phyloP scores from a whole-genome alignment of 2,797 vertebrate genomes.

The Eutrigla gurnardus region DNA sequence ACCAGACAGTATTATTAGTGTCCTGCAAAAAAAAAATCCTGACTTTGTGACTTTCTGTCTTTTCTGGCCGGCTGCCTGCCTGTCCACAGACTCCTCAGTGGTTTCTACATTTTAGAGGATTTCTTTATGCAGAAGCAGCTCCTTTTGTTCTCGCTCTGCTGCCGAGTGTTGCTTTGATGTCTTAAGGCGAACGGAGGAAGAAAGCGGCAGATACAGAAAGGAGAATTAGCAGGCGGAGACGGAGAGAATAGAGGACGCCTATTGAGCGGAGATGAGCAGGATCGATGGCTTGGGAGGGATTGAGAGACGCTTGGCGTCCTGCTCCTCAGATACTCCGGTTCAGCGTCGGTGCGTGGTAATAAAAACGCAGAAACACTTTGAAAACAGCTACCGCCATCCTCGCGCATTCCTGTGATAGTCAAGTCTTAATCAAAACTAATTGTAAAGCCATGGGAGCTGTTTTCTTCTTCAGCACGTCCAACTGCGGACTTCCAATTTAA shows the following conservation, averaged over 20 bases:
- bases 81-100: constrained; percentile 43
- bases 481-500: constrained; percentile 3
- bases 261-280: constrained; percentile 58
- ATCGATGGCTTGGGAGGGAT: constrained; percentile 66
- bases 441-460: constrained; percentile 14
- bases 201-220: constrained; percentile 51
- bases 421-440: constrained; percentile 30
- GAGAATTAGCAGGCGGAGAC: constrained; percentile 58
- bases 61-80: constrained; percentile 18
- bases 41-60: constrained; percentile 26
- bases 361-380: constrained; percentile 33
- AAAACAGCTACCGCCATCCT: constrained; percentile 32
- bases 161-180: constrained; percentile 73
- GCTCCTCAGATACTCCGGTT: constrained; percentile 40
- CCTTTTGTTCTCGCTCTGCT: constrained; percentile 66
- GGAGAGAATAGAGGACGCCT: constrained; percentile 52
- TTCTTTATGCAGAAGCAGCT: constrained; percentile 59
- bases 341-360: constrained; percentile 29
- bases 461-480: not conserved
- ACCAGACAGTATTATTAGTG: too few species aligned
- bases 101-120: constrained; percentile 59
- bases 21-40: constrained; percentile 4
- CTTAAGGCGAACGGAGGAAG: constrained; percentile 42
- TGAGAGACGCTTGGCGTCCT: constrained; percentile 42
- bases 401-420: constrained; percentile 16